Conservation (phyloP, 1,140 invertebrate genomes). For the Bombus sylvicola region DNA sequence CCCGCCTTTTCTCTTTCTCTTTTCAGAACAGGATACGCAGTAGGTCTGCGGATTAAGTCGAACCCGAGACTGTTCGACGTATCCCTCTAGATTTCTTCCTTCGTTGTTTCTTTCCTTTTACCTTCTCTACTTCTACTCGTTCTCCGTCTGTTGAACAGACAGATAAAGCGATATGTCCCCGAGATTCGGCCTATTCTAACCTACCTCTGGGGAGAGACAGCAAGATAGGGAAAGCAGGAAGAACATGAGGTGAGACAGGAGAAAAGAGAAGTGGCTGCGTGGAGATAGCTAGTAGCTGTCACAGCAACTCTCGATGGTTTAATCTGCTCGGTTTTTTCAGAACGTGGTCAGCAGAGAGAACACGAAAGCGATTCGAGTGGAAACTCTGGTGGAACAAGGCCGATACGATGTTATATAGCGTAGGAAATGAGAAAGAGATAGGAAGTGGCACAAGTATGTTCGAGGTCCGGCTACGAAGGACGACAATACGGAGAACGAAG, state of each 20-base stretch:
- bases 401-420: neutral
- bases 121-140: too few relatives aligned
- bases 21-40: neutral
- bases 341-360: conserved; percentile 38
- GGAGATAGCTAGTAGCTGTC: conserved; percentile 26
- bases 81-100: neutral
- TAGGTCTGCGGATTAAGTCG: neutral
- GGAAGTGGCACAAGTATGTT: conserved; percentile 29
- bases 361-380: neutral
- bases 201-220: neutral
- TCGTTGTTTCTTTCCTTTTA: too few relatives aligned
- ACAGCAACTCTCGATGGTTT: conserved; percentile 64
- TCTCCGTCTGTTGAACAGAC: neutral
- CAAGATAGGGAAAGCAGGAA: neutral
- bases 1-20: neutral
- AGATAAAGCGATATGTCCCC: conserved; percentile 19
- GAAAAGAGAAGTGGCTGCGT: neutral
- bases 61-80: neutral
- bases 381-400: conserved; percentile 16
- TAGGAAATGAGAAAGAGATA: neutral
- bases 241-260: conserved; percentile 1
- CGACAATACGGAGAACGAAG: conserved; percentile 35
- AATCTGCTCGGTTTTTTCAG: conserved; percentile 60
- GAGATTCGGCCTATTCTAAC: conserved; percentile 23
- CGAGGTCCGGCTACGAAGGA: conserved; percentile 44